A percentile compares a stretch with the other conserved stretches of the same genome.
Evolutionary conservation across 1,140 invertebrate species (phyloP).

Genomic region (Venustaconcha ellipsiformis): DNA sequence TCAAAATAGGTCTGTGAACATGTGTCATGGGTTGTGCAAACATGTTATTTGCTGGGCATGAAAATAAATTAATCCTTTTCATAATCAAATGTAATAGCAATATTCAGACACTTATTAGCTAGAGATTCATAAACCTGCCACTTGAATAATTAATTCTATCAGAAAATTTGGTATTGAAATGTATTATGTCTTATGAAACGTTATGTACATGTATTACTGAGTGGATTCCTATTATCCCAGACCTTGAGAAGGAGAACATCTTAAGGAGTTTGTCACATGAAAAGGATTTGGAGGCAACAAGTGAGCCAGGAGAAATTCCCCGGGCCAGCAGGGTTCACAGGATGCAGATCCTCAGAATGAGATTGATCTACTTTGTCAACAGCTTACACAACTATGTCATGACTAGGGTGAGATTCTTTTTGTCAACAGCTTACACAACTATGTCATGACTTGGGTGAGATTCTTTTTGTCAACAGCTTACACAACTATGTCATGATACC

Average conservation of each 20-base stretch:
- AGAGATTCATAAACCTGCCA: too few species aligned
- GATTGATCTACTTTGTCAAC: conserved; percentile 75
- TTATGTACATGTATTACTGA: too few species aligned
- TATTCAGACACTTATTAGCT: too few species aligned
- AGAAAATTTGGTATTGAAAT: too few species aligned
- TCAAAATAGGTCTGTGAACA: too few species aligned
- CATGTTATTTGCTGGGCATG: too few species aligned
- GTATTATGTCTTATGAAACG: too few species aligned
- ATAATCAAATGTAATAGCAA: too few species aligned
- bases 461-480: conserved; percentile 72
- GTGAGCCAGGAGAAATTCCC: conserved; percentile 24
- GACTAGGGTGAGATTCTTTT: conserved; percentile 71
- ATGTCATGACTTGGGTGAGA: conserved; percentile 71
- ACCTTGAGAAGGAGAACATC: conserved; percentile 43
- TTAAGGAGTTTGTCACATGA: conserved; percentile 27
- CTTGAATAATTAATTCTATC: too few species aligned
- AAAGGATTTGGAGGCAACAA: conserved; percentile 6
- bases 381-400: conserved; percentile 77
- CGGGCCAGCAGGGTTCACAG: conserved; percentile 63
- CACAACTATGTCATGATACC: conserved; percentile 76
- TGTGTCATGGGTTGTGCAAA: too few species aligned
- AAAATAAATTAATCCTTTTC: too few species aligned
- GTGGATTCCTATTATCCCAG: conserved; percentile 32
- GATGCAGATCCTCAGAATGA: conserved; percentile 75
- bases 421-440: conserved; percentile 75